These are phyloP conservation scores for Calameuta filiformis DNA, from an alignment of 2,888 invertebrate species.

Conservation along the genomic window DNA sequence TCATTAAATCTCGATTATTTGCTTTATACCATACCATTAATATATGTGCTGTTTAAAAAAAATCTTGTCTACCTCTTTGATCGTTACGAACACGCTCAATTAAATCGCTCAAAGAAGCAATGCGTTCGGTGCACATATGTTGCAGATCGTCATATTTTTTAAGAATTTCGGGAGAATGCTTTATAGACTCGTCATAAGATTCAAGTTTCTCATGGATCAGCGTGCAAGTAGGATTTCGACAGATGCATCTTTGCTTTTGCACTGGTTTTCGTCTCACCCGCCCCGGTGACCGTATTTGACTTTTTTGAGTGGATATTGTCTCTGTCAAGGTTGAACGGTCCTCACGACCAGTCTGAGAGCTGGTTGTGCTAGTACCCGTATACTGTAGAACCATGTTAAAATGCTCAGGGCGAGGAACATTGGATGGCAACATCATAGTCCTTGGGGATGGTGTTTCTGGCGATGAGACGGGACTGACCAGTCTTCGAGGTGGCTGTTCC, in stretches of 20 bases:
- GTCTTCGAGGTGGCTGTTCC: slow-evolving; percentile 30
- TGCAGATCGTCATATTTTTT: slow-evolving; percentile 69
- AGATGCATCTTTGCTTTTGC: slow-evolving; percentile 35
- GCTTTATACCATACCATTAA: slow-evolving; percentile 4
- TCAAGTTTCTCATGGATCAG: slow-evolving; percentile 41
- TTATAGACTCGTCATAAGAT: slow-evolving; percentile 37
- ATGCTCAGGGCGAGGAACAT: slow-evolving; percentile 43
- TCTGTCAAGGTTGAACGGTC: not conserved
- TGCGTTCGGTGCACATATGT: slow-evolving; percentile 69
- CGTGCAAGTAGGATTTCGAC: slow-evolving; percentile 50
- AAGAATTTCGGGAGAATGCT: slow-evolving; percentile 49
- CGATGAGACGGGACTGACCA: slow-evolving; percentile 60
- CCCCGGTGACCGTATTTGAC: slow-evolving; percentile 7
- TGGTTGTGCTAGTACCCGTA: not conserved
- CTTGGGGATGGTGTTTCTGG: slow-evolving; percentile 61
- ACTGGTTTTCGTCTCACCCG: slow-evolving; percentile 7
- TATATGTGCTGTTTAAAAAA: not conserved
- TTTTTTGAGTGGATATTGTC: not conserved
- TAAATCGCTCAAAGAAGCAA: slow-evolving; percentile 69
- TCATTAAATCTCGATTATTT: not conserved
- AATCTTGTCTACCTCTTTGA: slow-evolving; percentile 43
- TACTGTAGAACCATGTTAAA: slow-evolving; percentile 41
- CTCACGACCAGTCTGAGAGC: not conserved
- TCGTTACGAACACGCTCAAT: slow-evolving; percentile 73
- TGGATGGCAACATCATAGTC: slow-evolving; percentile 57